Conservation (phyloP, 2,113 vertebrate species). For the Strix aluco region DNA sequence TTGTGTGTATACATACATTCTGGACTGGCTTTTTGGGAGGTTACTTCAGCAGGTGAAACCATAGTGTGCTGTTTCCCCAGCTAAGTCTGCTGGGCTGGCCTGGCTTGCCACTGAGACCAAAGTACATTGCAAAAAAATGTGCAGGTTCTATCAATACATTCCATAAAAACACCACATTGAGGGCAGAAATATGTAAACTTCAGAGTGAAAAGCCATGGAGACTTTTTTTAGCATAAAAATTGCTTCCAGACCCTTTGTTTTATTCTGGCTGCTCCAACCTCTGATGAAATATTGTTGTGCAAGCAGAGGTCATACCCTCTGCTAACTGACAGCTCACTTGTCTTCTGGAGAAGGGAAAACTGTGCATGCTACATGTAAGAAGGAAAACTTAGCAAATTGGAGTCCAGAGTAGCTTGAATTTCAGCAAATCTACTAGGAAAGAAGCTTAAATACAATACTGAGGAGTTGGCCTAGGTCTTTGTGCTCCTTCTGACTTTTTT, state of each 20-base stretch:
- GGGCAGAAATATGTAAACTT: neutral
- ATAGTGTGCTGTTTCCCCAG: neutral
- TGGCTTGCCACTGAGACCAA: neutral
- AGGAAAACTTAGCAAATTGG: neutral
- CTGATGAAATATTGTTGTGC: neutral
- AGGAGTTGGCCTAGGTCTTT: neutral
- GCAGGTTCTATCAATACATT: neutral
- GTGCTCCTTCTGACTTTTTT: neutral
- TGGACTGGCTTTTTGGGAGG: neutral
- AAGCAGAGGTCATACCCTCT: neutral
- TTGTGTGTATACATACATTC: neutral
- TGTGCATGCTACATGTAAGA: neutral
- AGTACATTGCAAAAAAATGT: neutral
- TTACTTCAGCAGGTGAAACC: neutral
- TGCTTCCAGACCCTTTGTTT: neutral
- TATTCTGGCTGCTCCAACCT: neutral
- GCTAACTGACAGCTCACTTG: slow-evolving; percentile 4
- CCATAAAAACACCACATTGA: neutral
- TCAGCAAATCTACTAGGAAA: neutral
- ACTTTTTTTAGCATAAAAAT: neutral
- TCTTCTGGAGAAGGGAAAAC: neutral
- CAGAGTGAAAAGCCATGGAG: neutral
- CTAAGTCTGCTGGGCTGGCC: neutral
- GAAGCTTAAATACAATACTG: neutral
- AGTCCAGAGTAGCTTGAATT: neutral